Evolutionary conservation across 2,888 invertebrate species (phyloP).

Genomic region (Holacanthella duospinosa): DNA sequence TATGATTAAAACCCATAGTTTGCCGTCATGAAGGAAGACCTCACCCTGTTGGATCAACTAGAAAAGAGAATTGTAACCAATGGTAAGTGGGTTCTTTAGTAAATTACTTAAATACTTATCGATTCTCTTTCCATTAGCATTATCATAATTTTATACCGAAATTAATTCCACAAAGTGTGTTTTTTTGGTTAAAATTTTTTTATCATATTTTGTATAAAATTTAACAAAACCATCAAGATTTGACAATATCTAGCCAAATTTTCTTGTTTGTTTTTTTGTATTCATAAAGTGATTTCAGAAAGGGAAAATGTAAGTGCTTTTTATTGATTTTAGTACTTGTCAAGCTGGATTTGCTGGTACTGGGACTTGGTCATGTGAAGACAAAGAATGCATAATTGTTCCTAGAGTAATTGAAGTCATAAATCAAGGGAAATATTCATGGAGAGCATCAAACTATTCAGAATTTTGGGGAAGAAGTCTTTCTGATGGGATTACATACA

Average conservation of each 20-base stretch:
- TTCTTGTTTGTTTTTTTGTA: not conserved
- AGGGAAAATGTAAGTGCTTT: not conserved
- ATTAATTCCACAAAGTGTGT: too few species aligned
- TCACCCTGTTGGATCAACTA: conserved; percentile 47
- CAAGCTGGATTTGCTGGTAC: conserved; percentile 38
- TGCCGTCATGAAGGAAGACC: conserved; percentile 47
- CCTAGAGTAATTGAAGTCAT: conserved; percentile 57
- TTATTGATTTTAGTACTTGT: conserved; percentile 43
- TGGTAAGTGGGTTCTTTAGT: too few species aligned
- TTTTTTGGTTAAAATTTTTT: too few species aligned
- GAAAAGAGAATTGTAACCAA: conserved; percentile 58
- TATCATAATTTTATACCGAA: too few species aligned
- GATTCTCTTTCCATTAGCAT: too few species aligned
- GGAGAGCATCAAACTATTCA: conserved; percentile 71
- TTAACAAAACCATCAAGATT: too few species aligned
- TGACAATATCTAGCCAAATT: too few species aligned
- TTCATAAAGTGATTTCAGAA: not conserved
- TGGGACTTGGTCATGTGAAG: conserved; percentile 53
- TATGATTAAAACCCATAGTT: conserved; percentile 12
- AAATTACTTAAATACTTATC: too few species aligned
- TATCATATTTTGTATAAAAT: too few species aligned
- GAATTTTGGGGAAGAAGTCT: conserved; percentile 74
- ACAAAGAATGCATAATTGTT: conserved; percentile 64
- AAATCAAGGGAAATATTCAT: conserved; percentile 52
- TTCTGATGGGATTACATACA: conserved; percentile 63